Evolutionary conservation across 2,113 vertebrate genomes (phyloP), one percentile per base, ranked within the genome.

Genomic region (Coryphaenoides rupestris): DNA sequence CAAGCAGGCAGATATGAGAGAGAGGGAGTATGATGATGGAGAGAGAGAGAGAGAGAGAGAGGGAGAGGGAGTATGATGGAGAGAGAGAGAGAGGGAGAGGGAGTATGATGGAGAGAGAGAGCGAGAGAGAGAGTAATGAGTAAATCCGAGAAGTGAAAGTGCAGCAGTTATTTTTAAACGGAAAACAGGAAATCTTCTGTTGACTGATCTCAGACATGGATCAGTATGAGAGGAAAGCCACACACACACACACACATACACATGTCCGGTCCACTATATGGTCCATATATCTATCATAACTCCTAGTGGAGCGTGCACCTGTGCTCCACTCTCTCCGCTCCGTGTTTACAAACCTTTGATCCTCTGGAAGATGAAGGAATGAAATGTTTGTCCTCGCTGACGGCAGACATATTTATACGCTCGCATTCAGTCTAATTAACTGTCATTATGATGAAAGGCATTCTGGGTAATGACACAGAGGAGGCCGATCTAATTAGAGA

Each of bases 171-270:
- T 89, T 89, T 90, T 89, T 85, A 88, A 79, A 82, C 81, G 55
- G 60, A 81, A 77, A 88, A 87, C 87, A 86, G 84, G 80, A 88
- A 87, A 82, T 82, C 66, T 68, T 73, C 79, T 88, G 87, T 89
- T 88, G 81, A 86, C 76, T 86, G 69, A 73, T 76, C 62, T 72
- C 46, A 68, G 66, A 80, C 68, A 76, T 65, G 74, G 57, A 76
- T 68, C 22, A 19, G 66, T 66, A 60, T 26, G 73, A 66, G 68
- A 77, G 72, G 1, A 13, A 69, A 55, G 53, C 60, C 14, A 40
- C 33, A 28, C 47, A 60, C 22, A 52, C 33, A 21, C 2, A 47
- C 21, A 67, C 57, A 46, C 22, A 65, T 21, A 58, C 9, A 55
- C 46, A 55, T 24, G 10, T 33, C 45, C 17, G 62, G n/a, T 52